Evolutionary conservation across 2,797 vertebrate species (phyloP), one percentile per base, ranked within the genome.

Genomic region (Gallinago nigripennis): DNA sequence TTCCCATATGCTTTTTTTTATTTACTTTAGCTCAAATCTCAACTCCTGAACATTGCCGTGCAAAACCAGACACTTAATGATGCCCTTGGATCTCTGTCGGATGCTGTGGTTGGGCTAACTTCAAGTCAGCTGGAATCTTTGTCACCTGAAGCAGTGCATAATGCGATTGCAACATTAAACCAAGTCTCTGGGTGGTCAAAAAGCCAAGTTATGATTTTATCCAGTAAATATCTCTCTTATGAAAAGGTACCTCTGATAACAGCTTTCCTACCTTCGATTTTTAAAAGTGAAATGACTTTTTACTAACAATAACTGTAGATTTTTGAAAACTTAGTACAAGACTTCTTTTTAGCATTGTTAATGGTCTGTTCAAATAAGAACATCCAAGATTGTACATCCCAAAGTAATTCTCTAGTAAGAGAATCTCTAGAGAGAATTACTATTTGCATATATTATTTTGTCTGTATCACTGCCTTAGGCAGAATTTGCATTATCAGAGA

Each of bases 41-140:
- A 97, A 8, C 98, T 98, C 53, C 92, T 98, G 80, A 94, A 97
- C 45, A 91, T 98, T 33, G 98, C 98, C 70, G 93, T 92, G 12
- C 92, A 97, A 95, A 98, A 98, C 94, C 98, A 98, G 95, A 98
- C 98, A 7, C 77, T 98, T 95, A 98, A 98, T 6, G 98, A 98
- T 80, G 96, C 94, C 23, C 96, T 98, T 70, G 98, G 98, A 71
- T 98, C 98, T 31, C 92, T 98, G 81, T 98, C 98, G 0, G 98
- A 98, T 39, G 98, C 98, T 0, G 97, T 98, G 2, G 98, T 98
- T 75, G 98, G 98, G 48, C 90, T 98, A 90, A 98, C 97, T 23
- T 94, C 94, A 87, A 86, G 83, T 48, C 98, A 98, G 85, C 97
- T 98, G 94, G 97, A 98, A 35, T 97, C 98, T 35, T 96, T 98